Base-by-base conservation (phyloP, 2,888 invertebrate species). In the Eristalis pertinax region DNA sequence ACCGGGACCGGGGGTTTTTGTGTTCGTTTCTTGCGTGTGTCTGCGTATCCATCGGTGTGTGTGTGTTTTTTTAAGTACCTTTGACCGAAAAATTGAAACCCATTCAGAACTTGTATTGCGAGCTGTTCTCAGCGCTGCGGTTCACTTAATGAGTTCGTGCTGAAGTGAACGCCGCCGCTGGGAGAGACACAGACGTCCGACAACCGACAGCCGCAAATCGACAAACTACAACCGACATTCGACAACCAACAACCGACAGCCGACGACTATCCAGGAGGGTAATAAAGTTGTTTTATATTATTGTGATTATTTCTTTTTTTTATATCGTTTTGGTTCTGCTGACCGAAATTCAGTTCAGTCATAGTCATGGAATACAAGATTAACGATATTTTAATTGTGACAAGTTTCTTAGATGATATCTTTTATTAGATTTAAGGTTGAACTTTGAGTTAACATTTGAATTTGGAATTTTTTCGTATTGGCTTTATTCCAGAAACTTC, bases 401-500 rank as follows among this genome's bases (percentile, higher is more conserved):
- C 75, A 84, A 73, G 63, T 69, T 50, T 78, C 76, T 70, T 50
- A 76, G 76, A 76, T 82, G 60, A 29, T 74, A 78, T 77, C 69
- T 62, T 26, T 50, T 29, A 56, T 41, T 19, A 50, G 22, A 67
- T 50, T 64, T 63, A 60, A 73, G 43, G 62, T 62, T 32, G 70
- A 70, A 73, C n/a, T 65, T 73, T 19, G 67, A 79, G 58, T 60
- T 26, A 43, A 60, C 70, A 82, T 70, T 77, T 70, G 70, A 68
- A 81, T 58, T 50, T 50, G n/a, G 50, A 50, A 19, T 50, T 73
- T 69, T 70, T 64, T 58, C 60, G 15, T 38, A n/a, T 38, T 70
- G 65, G 38, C 35, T 74, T 4, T 41, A 13, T 94, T 94, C 83
- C 94, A 99, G 99, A 95, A 97, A 97, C 92, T 99, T 98, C 93